Conservation (phyloP, 2,113 vertebrate species). For the Oceanites oceanicus region DNA sequence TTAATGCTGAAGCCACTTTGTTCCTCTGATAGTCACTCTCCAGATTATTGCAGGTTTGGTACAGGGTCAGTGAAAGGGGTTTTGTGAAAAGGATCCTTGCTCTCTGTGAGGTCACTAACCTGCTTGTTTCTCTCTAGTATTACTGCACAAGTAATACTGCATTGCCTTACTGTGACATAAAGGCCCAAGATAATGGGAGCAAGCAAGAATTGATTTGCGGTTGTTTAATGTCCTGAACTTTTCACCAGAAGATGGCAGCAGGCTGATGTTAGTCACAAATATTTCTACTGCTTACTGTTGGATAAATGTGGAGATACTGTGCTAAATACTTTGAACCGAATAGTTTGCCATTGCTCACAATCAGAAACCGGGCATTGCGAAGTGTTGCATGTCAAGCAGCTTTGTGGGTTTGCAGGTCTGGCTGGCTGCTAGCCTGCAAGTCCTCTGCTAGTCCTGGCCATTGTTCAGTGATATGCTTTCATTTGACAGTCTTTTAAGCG, state of each 20-base stretch:
- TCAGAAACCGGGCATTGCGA: neutral
- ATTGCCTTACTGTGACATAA: neutral
- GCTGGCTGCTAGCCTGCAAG: neutral
- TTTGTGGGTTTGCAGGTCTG: neutral
- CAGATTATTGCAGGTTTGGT: neutral
- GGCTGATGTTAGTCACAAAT: neutral
- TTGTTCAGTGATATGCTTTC: neutral
- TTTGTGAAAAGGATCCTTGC: neutral
- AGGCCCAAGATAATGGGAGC: neutral
- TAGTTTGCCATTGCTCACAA: neutral
- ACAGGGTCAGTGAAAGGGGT: neutral
- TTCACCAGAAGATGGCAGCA: slow-evolving; percentile 66
- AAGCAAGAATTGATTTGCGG: neutral
- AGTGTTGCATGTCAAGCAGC: neutral
- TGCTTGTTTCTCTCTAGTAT: neutral
- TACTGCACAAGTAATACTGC: neutral
- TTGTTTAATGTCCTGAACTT: neutral
- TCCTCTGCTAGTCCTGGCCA: neutral
- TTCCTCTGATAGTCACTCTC: neutral
- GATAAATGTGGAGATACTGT: neutral
- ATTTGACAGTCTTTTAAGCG: neutral
- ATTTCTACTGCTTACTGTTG: neutral
- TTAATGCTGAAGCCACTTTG: neutral
- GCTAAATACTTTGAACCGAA: neutral
- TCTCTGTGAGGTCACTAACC: neutral